Percentiles rank a stretch among this genome's conserved stretches.
Evolutionary conservation across 2,888 invertebrate genomes (phyloP).

Genomic region (Alviniconcha strummeri): DNA sequence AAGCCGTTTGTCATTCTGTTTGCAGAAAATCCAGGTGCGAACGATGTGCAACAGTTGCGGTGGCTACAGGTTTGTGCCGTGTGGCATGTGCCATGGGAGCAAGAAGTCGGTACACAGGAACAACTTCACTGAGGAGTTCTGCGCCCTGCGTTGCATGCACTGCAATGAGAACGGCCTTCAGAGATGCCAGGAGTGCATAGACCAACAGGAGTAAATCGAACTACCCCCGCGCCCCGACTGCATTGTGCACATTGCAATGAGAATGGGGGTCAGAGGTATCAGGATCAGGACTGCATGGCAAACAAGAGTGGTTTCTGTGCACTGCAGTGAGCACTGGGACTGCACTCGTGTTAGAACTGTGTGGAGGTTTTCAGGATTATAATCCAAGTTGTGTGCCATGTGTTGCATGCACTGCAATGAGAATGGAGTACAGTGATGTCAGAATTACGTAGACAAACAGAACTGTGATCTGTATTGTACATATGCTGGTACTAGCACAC

Average conservation of each 20-base stretch:
- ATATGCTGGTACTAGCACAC: not conserved
- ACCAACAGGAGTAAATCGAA: constrained; percentile 63
- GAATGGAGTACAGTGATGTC: constrained; percentile 92
- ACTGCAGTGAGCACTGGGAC: too few relatives aligned
- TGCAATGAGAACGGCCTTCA: constrained; percentile 96
- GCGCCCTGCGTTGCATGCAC: constrained; percentile 78
- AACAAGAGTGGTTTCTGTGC: too few relatives aligned
- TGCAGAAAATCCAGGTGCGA: constrained; percentile 66
- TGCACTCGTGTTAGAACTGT: too few relatives aligned
- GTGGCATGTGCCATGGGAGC: constrained; percentile 93
- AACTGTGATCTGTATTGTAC: constrained; percentile 47
- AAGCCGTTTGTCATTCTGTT: constrained; percentile 25
- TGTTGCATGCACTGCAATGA: constrained; percentile 83
- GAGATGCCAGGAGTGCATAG: constrained; percentile 86
- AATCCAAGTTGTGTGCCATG: too few relatives aligned
- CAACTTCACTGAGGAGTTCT: constrained; percentile 94
- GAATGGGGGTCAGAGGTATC: constrained; percentile 92
- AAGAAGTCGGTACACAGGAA: constrained; percentile 96
- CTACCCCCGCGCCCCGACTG: too few relatives aligned
- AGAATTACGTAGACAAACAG: constrained; percentile 79
- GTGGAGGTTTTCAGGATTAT: too few relatives aligned
- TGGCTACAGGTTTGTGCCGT: constrained; percentile 92
- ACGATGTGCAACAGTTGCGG: constrained; percentile 92
- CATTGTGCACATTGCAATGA: constrained; percentile 84
- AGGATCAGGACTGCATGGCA: constrained; percentile 78